Conservation (phyloP, 2,797 vertebrate species). For the Poecilia picta region DNA sequence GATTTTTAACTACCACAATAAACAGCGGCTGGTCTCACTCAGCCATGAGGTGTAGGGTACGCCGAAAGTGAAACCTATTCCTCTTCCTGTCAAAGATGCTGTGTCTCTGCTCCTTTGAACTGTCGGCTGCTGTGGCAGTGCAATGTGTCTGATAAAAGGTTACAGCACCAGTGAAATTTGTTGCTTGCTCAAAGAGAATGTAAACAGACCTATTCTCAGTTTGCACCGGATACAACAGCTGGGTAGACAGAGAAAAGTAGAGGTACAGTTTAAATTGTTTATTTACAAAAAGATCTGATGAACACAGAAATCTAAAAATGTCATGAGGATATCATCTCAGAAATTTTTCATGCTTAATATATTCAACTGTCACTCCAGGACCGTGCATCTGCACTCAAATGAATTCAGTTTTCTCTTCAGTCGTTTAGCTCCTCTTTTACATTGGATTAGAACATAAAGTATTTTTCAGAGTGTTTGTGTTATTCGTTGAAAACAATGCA, state of each 20-base stretch:
- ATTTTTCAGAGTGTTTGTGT: background rate
- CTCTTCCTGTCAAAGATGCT: background rate
- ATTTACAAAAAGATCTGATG: background rate
- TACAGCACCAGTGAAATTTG: background rate
- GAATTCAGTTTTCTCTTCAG: background rate
- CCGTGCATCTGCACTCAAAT: background rate
- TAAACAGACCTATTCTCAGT: slow-evolving; percentile 32
- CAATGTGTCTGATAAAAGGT: slow-evolving; percentile 24
- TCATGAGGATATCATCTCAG: background rate
- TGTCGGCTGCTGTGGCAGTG: background rate
- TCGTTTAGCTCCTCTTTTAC: background rate
- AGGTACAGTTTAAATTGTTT: background rate
- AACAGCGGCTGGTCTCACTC: background rate
- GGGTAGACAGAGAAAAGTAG: background rate
- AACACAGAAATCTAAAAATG: background rate
- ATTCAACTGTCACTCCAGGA: background rate
- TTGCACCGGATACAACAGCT: slow-evolving; percentile 7
- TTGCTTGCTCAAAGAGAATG: slow-evolving; percentile 27
- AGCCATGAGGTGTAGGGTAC: background rate
- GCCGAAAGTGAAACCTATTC: slow-evolving; percentile 1
- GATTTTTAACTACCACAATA: background rate
- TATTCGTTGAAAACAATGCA: background rate
- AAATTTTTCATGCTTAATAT: background rate
- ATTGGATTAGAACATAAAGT: background rate
- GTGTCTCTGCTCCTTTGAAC: slow-evolving; percentile 11